phyloP scores from a whole-genome alignment of 2,797 vertebrate species.

The Taeniopygia guttata region DNA sequence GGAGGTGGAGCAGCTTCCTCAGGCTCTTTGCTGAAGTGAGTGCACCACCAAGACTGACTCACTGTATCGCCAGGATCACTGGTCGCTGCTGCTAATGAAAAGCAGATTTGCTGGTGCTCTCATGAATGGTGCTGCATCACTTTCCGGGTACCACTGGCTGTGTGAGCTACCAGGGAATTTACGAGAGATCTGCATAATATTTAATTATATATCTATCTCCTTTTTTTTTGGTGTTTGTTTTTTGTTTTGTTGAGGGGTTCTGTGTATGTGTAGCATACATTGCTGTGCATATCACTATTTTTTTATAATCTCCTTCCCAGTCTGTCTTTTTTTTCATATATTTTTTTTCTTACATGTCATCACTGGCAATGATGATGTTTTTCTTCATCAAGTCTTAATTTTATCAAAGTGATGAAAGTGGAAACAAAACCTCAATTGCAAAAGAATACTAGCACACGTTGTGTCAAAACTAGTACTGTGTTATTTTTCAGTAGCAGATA shows the following conservation, averaged over 20 bases:
- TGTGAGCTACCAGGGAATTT: neutral
- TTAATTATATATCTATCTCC: neutral
- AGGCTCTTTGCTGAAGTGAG: neutral
- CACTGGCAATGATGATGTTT: fast-evolving
- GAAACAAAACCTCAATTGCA: neutral
- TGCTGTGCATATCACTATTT: neutral
- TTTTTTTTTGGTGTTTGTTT: neutral
- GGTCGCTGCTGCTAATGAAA: neutral
- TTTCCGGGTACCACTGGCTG: neutral
- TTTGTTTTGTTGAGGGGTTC: neutral
- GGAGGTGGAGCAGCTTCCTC: neutral
- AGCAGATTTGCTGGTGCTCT: neutral
- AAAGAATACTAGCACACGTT: neutral
- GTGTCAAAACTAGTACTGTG: neutral
- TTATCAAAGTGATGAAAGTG: neutral
- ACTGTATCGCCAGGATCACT: neutral
- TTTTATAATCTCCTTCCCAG: neutral
- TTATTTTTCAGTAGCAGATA: neutral
- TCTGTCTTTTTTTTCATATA: neutral
- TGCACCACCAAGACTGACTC: neutral
- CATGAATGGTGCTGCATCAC: fast-evolving
- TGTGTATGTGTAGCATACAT: neutral
- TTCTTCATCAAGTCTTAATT: neutral
- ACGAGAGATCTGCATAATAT: neutral
- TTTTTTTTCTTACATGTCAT: neutral